Base-by-base conservation (phyloP, 2,888 invertebrate genomes). In the Ophioninae sp. region DNA sequence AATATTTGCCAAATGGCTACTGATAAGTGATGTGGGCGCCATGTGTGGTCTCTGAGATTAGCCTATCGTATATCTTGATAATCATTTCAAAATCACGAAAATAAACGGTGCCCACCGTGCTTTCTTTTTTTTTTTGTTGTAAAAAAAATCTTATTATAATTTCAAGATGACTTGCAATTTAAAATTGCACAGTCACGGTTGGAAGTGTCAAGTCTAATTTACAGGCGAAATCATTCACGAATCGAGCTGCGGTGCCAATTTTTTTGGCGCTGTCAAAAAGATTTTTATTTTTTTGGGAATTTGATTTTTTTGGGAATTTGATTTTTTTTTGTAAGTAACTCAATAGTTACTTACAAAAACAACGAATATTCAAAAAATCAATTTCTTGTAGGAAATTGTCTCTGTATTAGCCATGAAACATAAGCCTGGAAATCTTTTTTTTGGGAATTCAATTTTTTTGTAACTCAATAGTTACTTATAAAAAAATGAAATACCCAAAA, bases 11-110 rank as follows among this genome's bases (percentile, higher is more conserved):
- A 41, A 67, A 73, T 37, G 44, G 67, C 58, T 44, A 61, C 69
- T 59, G 67, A 67, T 67, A 79, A 79, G 65, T 30, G 30, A 37
- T 67, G 73, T 59, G 64, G 72, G 67, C 59, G 59, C 72, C 20
- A 39, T 59, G 58, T 73, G 41, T 72, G 72, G 41, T 73, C 59
- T 58, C 30, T 30, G 23, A 17, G 56, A 41, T 65, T 73, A 65
- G 22, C 30, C 73, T 58, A 20, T 22, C 73, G 67, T 79, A 73
- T 79, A 67, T 72, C 79, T 67, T 79, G 76, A 76, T 76, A 68
- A 76, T 10, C 23, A 68, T 67, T 76, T 76, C 41, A 23, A 68
- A 23, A 39, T 41, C n/a, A 10, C 22, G 8, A 7, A 59, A n/a
- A 76, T 10, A 59, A 58, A 76, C 59, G 23, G 67, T 58, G 41